Percentiles rank a stretch among this genome's conserved stretches.
These are phyloP conservation scores for Temnothorax unifasciatus DNA, from an alignment of 2,888 invertebrate species.

Conservation along the genomic window DNA sequence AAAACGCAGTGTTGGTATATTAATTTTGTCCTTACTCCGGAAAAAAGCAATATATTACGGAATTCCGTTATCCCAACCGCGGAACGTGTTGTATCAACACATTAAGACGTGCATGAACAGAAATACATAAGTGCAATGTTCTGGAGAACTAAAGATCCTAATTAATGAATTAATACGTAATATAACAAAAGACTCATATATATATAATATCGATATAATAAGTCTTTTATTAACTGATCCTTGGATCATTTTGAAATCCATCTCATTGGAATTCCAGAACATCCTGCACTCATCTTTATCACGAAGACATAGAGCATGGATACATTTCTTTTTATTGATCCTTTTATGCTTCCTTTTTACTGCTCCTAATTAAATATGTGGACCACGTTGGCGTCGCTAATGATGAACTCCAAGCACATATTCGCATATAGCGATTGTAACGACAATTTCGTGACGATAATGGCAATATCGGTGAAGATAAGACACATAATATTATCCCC, in stretches of 20 bases:
- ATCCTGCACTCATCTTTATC: background rate
- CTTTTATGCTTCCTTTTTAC: slow-evolving; percentile 18
- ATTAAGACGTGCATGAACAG: background rate
- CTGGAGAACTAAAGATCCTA: background rate
- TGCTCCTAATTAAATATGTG: slow-evolving; percentile 38
- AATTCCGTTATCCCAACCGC: slow-evolving; percentile 12
- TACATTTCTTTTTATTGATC: background rate
- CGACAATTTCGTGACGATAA: slow-evolving; percentile 45
- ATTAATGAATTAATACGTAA: background rate
- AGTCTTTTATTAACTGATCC: background rate
- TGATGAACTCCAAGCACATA: slow-evolving; percentile 30
- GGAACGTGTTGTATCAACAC: background rate
- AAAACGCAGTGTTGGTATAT: slow-evolving; percentile 29
- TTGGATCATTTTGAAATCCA: background rate
- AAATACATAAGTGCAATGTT: background rate
- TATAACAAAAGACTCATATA: background rate
- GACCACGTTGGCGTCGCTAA: slow-evolving; percentile 14
- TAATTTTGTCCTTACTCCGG: slow-evolving; percentile 29
- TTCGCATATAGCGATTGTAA: slow-evolving; percentile 26
- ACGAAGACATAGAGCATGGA: background rate
- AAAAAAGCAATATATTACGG: background rate
- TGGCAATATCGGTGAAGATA: background rate
- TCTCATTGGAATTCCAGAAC: background rate
- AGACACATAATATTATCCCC: background rate
- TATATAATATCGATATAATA: background rate